These are phyloP conservation scores for Plodia interpunctella DNA, from an alignment of 1,140 invertebrate species.

Conservation along the genomic window DNA sequence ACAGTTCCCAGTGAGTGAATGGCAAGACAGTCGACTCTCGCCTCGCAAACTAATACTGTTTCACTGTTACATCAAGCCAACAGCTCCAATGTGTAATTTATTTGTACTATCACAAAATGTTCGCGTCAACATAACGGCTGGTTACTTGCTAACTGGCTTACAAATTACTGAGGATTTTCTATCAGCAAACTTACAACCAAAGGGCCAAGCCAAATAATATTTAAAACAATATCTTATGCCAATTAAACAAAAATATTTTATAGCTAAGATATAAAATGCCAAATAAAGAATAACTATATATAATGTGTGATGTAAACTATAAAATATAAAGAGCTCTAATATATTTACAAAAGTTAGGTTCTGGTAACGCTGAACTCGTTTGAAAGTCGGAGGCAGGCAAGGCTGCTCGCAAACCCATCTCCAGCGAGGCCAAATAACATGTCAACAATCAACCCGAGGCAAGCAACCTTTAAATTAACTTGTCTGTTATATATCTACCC, in stretches of 20 bases:
- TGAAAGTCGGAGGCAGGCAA: not conserved
- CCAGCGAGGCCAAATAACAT: not conserved
- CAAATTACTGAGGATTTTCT: slow-evolving; percentile 2
- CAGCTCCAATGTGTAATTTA: slow-evolving; percentile 32
- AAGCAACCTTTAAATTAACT: no score
- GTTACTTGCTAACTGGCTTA: not conserved
- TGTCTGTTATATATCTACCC: no score
- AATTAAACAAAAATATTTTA: slow-evolving; percentile 36
- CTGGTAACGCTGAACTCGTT: slow-evolving; percentile 38
- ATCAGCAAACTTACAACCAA: slow-evolving; percentile 38
- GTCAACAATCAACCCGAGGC: not conserved
- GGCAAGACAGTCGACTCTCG: slow-evolving; percentile 5
- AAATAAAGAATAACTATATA: slow-evolving; percentile 38
- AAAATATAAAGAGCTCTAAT: slow-evolving; percentile 41
- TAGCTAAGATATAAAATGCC: slow-evolving; percentile 41
- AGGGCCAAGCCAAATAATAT: slow-evolving; percentile 51
- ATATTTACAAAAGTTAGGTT: slow-evolving; percentile 55
- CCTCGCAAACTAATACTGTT: slow-evolving; percentile 5
- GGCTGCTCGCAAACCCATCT: not conserved
- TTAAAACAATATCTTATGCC: slow-evolving; percentile 51
- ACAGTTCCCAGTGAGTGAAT: slow-evolving; percentile 1
- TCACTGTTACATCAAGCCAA: slow-evolving; percentile 21
- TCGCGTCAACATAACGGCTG: slow-evolving; percentile 29
- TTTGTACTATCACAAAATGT: slow-evolving; percentile 73
- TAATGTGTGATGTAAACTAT: slow-evolving; percentile 42